phyloP scores from a whole-genome alignment of 1,140 invertebrate species.

The Patella vulgata region DNA sequence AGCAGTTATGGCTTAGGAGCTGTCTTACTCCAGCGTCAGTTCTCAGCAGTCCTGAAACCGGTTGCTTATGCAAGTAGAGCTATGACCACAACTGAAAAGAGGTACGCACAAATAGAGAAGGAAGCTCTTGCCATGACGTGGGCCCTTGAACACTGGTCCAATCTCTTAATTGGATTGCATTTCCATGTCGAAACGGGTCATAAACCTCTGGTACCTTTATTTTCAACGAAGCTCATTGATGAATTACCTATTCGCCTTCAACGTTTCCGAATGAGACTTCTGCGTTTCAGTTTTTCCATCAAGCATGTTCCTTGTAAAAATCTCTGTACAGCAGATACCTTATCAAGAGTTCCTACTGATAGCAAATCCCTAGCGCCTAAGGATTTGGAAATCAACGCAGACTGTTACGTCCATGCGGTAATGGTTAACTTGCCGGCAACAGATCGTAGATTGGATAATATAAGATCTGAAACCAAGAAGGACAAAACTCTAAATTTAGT shows the following conservation, averaged over 20 bases:
- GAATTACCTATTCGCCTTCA: conserved; percentile 10
- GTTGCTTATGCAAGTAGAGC: conserved; percentile 33
- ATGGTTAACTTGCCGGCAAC: not conserved
- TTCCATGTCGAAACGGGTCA: conserved; percentile 15
- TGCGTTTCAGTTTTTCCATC: conserved; percentile 8
- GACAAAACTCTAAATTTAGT: not conserved
- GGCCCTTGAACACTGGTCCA: conserved; percentile 61
- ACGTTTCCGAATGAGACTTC: conserved; percentile 8
- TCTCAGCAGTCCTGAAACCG: conserved; percentile 16
- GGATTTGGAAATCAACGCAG: not conserved
- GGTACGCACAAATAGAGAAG: conserved; percentile 37
- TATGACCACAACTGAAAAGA: conserved; percentile 37
- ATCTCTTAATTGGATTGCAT: conserved; percentile 1
- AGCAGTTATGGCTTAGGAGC: conserved; percentile 38
- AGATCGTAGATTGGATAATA: not conserved
- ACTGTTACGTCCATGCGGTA: not conserved
- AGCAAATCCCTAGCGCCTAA: too few relatives aligned
- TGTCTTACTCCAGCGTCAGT: conserved; percentile 21
- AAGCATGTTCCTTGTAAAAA: conserved; percentile 7
- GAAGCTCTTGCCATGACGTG: conserved; percentile 61
- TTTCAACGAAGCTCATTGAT: conserved; percentile 14
- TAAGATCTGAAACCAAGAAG: not conserved
- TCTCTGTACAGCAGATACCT: conserved; percentile 10
- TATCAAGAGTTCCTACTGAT: not conserved
- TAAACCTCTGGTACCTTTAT: conserved; percentile 9